Percentiles rank a stretch among this genome's conserved stretches.
Conservation (phyloP, 1,140 invertebrate species). For the Coptotermes formosanus region DNA sequence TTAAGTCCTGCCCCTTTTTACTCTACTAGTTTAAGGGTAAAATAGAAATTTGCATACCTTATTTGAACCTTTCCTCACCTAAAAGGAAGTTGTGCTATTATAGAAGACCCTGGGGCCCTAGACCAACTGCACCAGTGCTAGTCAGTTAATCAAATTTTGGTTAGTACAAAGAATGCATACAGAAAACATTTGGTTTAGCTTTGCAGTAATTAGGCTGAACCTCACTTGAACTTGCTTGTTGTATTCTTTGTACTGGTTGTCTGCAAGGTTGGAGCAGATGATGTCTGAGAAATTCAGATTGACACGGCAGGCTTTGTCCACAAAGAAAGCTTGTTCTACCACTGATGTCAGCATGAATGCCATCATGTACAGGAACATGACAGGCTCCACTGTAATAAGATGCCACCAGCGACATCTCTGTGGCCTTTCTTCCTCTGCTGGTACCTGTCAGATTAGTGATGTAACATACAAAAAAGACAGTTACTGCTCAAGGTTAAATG, state of each 20-base stretch:
- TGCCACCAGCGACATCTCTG: constrained; percentile 13
- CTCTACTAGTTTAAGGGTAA: no score
- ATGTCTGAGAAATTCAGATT: constrained; percentile 64
- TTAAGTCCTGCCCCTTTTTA: no score
- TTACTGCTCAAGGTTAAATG: no score
- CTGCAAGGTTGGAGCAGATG: constrained; percentile 61
- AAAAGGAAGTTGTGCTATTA: no score
- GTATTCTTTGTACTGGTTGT: constrained; percentile 52
- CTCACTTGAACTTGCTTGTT: constrained; percentile 63
- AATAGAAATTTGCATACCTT: no score
- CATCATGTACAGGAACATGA: constrained; percentile 78
- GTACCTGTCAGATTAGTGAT: not conserved
- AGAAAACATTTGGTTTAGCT: no score
- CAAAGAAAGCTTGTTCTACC: constrained; percentile 72
- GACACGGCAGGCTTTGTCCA: constrained; percentile 68
- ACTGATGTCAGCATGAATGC: constrained; percentile 75
- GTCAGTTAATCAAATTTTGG: no score
- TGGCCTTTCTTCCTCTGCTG: not conserved
- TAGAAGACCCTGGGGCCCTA: no score
- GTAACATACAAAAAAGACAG: no score
- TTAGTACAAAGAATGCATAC: not conserved
- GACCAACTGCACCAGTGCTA: no score
- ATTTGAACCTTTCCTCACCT: no score
- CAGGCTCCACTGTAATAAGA: constrained; percentile 66
- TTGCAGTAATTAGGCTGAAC: not conserved